A percentile compares a stretch with the other conserved stretches of the same genome.
Conservation (phyloP, 2,113 vertebrate species). For the Anoura caudifer region DNA sequence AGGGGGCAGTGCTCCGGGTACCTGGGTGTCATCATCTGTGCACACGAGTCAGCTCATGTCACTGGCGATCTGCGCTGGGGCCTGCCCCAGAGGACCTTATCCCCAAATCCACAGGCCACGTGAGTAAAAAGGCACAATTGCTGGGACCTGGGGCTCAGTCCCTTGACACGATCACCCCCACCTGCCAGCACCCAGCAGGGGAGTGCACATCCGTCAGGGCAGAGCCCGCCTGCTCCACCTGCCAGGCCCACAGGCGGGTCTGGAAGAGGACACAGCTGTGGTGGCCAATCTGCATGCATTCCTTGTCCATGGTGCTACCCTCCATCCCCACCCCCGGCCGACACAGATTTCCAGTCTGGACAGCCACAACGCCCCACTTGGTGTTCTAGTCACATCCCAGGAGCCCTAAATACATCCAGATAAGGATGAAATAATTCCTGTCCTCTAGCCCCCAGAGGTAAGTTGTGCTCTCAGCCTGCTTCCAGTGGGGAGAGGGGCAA, state of each 20-base stretch:
- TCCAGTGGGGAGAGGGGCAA: not conserved
- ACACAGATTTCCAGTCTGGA: conserved; percentile 70
- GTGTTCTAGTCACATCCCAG: conserved; percentile 71
- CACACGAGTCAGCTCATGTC: not conserved
- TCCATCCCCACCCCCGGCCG: conserved; percentile 9
- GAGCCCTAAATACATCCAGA: conserved; percentile 70
- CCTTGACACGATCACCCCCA: rapidly evolving
- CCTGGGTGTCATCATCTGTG: not conserved
- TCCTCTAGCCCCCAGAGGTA: not conserved
- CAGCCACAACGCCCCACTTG: not conserved
- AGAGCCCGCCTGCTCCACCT: not conserved
- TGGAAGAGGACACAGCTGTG: conserved; percentile 4
- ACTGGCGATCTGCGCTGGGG: not conserved
- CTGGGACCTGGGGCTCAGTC: not conserved
- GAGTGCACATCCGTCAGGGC: rapidly evolving
- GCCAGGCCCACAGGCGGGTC: not conserved
- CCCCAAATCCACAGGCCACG: not conserved
- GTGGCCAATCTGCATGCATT: conserved; percentile 49
- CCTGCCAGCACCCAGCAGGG: no score
- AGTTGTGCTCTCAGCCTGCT: not conserved
- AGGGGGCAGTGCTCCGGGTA: not conserved
- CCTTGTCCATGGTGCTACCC: not conserved
- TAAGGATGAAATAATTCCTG: conserved; percentile 49
- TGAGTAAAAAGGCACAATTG: not conserved
- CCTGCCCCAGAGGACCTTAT: not conserved